These are phyloP conservation scores for Eucidaris tribuloides DNA, from an alignment of 35 echinoderm and acorn worm species.

Conservation along the genomic window DNA sequence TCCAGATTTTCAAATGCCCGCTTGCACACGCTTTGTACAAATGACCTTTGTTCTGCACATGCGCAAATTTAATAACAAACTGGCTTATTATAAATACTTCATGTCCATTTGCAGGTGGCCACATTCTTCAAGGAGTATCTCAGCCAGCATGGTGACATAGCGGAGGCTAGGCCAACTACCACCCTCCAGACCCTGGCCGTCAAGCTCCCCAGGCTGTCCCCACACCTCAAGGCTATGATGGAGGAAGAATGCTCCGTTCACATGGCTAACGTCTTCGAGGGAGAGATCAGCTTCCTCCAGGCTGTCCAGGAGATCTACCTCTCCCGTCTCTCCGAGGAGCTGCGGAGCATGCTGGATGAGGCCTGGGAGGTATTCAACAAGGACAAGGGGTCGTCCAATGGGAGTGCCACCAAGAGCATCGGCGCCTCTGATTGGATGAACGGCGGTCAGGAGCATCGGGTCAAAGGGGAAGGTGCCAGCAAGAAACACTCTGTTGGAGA, in stretches of 20 bases:
- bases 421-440: slow-evolving; percentile 19
- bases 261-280: slow-evolving; percentile 61
- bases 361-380: slow-evolving; percentile 26
- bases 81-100: too few relatives aligned
- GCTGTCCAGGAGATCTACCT: slow-evolving; percentile 69
- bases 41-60: too few relatives aligned
- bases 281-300: slow-evolving; percentile 49
- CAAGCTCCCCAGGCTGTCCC: slow-evolving; percentile 9
- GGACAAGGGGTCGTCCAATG: slow-evolving; percentile 23
- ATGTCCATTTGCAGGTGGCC: not conserved
- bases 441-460: not conserved
- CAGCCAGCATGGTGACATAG: not conserved
- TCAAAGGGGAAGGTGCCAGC: not conserved
- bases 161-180: not conserved
- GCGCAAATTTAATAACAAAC: too few relatives aligned
- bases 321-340: slow-evolving; percentile 43
- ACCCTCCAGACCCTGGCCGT: slow-evolving; percentile 22
- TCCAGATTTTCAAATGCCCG: too few relatives aligned
- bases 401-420: slow-evolving; percentile 29
- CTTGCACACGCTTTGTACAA: too few relatives aligned
- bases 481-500: not conserved
- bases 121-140: slow-evolving; percentile 2
- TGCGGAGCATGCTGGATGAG: slow-evolving; percentile 30
- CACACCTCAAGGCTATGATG: slow-evolving; percentile 44
- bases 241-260: slow-evolving; percentile 62